Evolutionary conservation across 2,113 vertebrate genomes (phyloP).

Genomic region (Centrocercus urophasianus): DNA sequence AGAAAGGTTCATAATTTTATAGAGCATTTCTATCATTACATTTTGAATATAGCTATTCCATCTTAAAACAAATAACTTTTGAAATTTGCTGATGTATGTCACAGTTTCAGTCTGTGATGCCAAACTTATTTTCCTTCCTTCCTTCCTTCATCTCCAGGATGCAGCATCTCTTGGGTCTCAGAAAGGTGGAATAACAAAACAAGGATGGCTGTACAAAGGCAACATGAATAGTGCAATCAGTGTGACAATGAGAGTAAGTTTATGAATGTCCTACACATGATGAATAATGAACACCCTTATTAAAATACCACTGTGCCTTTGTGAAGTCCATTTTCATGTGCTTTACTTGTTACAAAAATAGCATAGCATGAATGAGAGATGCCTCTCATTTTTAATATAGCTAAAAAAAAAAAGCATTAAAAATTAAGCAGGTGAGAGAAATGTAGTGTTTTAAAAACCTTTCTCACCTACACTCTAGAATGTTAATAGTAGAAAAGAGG

Average conservation of each 20-base stretch:
- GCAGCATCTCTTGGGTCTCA: constrained; percentile 96
- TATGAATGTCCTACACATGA: accelerated
- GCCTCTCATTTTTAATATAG: not conserved
- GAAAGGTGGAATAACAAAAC: constrained; percentile 96
- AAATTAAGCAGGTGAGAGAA: not conserved
- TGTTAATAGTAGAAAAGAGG: not conserved
- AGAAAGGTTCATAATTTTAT: not conserved
- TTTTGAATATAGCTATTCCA: not conserved
- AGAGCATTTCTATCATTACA: not conserved
- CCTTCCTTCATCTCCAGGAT: constrained; percentile 80
- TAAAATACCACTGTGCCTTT: not conserved
- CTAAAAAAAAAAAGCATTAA: not conserved
- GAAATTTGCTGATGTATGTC: not conserved
- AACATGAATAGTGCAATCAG: constrained; percentile 99
- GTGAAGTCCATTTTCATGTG: not conserved
- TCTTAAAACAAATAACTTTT: not conserved
- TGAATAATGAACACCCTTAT: not conserved
- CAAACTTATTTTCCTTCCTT: not conserved
- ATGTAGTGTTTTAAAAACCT: not conserved
- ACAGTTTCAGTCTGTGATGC: not conserved
- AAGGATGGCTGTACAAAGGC: constrained; percentile 98
- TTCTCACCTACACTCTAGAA: not conserved
- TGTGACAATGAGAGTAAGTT: constrained; percentile 96
- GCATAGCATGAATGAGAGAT: not conserved
- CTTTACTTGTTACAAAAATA: not conserved